Conservation (phyloP, 2,797 vertebrate genomes). For the Lerista edwardsae region DNA sequence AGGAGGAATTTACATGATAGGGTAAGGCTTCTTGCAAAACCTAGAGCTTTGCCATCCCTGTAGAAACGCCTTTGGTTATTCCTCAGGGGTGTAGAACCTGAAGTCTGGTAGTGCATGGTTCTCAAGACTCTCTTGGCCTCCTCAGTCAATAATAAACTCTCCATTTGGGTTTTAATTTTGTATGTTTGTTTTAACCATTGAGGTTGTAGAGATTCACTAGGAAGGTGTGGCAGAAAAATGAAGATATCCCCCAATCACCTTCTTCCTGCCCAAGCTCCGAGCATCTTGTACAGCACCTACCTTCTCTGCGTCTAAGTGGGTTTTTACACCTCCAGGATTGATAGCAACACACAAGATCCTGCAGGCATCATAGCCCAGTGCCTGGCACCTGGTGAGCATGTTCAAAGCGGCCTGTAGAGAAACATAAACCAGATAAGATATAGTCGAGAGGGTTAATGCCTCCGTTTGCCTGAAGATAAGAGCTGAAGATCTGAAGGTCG, state of each 20-base stretch:
- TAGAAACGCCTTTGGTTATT: too few species aligned
- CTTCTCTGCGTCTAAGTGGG: constrained; percentile 47
- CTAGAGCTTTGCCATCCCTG: too few species aligned
- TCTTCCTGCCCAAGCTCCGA: neutral
- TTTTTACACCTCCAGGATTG: constrained; percentile 69
- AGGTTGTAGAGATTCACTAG: too few species aligned
- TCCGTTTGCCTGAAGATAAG: too few species aligned
- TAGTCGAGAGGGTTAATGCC: too few species aligned
- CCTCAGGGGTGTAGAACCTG: neutral
- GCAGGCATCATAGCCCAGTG: constrained; percentile 41
- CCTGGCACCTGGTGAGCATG: constrained; percentile 65
- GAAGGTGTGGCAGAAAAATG: neutral
- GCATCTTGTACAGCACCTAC: neutral
- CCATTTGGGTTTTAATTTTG: too few species aligned
- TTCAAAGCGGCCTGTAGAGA: constrained; percentile 66
- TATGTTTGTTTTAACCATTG: neutral
- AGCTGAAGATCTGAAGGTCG: too few species aligned
- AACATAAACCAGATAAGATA: neutral
- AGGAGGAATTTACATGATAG: too few species aligned
- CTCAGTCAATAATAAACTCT: too few species aligned
- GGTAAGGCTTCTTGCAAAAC: too few species aligned
- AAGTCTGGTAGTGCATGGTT: too few species aligned
- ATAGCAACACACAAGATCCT: constrained; percentile 65
- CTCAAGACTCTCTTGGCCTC: neutral
- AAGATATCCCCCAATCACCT: neutral